phyloP scores from a whole-genome alignment of 2,113 vertebrate genomes.

The Tychaedon coryphoeus region DNA sequence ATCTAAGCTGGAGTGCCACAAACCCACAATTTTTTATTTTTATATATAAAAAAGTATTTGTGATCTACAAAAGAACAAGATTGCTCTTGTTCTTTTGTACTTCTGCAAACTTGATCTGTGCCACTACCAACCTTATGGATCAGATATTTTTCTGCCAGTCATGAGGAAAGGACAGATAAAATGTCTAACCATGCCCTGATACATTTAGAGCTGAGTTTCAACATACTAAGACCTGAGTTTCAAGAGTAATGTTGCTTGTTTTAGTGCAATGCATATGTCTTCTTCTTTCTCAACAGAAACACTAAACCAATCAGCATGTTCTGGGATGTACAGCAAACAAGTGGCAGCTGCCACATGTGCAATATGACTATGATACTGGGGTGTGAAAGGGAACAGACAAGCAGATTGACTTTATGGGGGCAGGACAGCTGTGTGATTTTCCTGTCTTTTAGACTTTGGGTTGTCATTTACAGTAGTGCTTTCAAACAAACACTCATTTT shows the following conservation, averaged over 20 bases:
- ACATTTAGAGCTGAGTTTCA: not conserved
- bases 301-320: not conserved
- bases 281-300: not conserved
- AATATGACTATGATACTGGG: not conserved
- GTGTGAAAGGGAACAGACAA: not conserved
- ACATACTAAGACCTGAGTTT: not conserved
- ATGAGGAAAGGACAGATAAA: not conserved
- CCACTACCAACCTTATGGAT: not conserved
- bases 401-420: not conserved
- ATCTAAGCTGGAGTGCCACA: not conserved
- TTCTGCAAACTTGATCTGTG: not conserved
- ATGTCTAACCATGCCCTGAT: not conserved
- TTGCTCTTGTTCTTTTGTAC: not conserved
- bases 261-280: not conserved
- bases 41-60: not conserved
- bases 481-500: not conserved
- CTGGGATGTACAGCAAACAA: not conserved
- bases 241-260: not conserved
- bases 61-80: too few relatives aligned
- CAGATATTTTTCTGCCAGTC: not conserved
- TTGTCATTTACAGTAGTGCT: not conserved
- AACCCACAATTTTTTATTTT: not conserved
- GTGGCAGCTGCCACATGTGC: not conserved
- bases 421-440: not conserved
- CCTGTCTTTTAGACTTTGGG: not conserved